A percentile compares a stretch with the other conserved stretches of the same genome.
These are phyloP conservation scores for Leptodactylus fallax DNA, from an alignment of 2,797 vertebrate species.

Conservation along the genomic window DNA sequence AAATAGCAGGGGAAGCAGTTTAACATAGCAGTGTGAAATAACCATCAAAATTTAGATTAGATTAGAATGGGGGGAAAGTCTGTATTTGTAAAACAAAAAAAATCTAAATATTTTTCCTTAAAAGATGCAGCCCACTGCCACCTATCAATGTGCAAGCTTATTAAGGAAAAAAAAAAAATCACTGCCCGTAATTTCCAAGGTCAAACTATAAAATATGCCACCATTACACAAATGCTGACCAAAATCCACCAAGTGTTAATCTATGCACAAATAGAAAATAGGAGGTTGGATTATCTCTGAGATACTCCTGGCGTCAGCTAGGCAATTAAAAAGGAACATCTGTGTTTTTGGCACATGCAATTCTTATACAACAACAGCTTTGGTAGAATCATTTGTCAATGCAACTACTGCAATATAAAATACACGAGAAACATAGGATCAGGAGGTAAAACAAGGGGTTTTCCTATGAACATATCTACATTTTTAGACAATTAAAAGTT, in stretches of 20 bases:
- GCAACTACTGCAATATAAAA: constrained; percentile 16
- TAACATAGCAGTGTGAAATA: neutral
- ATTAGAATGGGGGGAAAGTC: too few relatives aligned
- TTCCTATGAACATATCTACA: too few relatives aligned
- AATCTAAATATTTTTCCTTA: neutral
- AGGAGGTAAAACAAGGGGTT: neutral
- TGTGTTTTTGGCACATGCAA: constrained; percentile 38
- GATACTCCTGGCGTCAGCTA: constrained; percentile 39
- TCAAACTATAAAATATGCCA: constrained; percentile 11
- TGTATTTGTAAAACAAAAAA: neutral
- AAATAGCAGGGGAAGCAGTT: neutral
- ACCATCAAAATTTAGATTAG: neutral
- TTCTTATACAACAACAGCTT: constrained; percentile 9
- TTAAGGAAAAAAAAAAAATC: neutral
- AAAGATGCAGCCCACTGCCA: neutral
- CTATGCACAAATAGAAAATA: constrained; percentile 22
- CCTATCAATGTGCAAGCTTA: neutral
- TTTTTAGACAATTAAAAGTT: too few relatives aligned
- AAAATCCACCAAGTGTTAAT: constrained; percentile 16
- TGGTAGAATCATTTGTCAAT: constrained; percentile 30
- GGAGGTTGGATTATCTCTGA: constrained; percentile 30
- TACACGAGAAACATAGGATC: constrained; percentile 7
- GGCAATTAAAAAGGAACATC: constrained; percentile 59
- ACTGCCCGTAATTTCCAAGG: neutral
- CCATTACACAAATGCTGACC: neutral